Conservation (phyloP, 2,797 vertebrate genomes). For the Emydoidea blandingii region DNA sequence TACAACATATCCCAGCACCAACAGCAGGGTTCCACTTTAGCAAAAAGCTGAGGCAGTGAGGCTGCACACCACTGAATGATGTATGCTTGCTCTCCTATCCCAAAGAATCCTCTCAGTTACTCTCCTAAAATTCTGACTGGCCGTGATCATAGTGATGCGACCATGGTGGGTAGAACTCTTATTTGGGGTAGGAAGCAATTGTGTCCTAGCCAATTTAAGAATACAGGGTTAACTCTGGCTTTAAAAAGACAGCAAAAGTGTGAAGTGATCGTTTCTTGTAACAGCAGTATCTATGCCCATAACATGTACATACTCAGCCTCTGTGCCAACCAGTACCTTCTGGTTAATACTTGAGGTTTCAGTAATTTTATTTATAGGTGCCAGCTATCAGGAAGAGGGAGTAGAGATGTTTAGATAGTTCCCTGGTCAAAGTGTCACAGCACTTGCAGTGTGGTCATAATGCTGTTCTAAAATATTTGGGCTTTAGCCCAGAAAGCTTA, state of each 20-base stretch:
- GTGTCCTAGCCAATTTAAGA: conserved; percentile 29
- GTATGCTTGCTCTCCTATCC: background rate
- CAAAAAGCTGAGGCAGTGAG: background rate
- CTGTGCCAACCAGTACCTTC: conserved; percentile 57
- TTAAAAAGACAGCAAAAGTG: conserved; percentile 78
- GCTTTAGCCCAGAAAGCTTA: too few relatives aligned
- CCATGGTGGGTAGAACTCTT: background rate
- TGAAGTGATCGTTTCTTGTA: conserved; percentile 81
- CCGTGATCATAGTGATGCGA: background rate
- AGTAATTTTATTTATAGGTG: conserved; percentile 38
- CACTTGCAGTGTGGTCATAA: background rate
- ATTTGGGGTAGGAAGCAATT: conserved; percentile 8
- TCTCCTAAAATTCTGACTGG: background rate
- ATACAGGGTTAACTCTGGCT: conserved; percentile 42
- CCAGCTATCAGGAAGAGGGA: conserved; percentile 41
- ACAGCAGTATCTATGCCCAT: conserved; percentile 72
- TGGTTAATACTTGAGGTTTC: conserved; percentile 77
- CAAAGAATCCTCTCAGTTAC: background rate
- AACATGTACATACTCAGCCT: conserved; percentile 70
- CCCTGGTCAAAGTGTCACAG: conserved; percentile 26
- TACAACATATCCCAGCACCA: background rate
- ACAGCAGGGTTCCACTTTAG: background rate
- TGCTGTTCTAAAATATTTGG: conserved; percentile 6
- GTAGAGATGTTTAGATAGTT: conserved; percentile 36
- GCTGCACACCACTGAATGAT: background rate